Base-by-base conservation (phyloP, 2,797 vertebrate species). In the Malurus leucopterus region DNA sequence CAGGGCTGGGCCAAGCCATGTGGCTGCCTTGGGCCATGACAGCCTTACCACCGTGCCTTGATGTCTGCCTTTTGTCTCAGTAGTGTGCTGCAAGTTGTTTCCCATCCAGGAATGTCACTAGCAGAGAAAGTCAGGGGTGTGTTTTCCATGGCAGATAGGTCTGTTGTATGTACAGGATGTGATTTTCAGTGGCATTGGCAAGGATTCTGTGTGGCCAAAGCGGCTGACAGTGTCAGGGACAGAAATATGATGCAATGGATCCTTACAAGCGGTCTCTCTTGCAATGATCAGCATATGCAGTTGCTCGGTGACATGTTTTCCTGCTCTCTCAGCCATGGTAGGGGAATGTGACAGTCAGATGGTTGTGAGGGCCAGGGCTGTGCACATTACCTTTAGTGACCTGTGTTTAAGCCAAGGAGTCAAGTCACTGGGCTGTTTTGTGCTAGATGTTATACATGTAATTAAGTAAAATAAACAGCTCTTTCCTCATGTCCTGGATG, bases 381-480 rank as follows among this genome's bases (percentile, higher is more conserved):
- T 53, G 5, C 0, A 0, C 43, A 4, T 40, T 47, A 5, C 18
- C 69, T 32, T 15, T 49, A 23, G 23, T 58, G 78, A 68, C 63
- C 27, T 21, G 8, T 49, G 49, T 74, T 93, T 54, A 51, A 7
- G 9, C 26, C 17, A 29, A 49, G 49, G 47, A 77, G 47, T 51
- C 0, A 0, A 49, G 47, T 59, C 47, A 59, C 41, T 59, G 17
- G 41, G 40, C 40, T 59, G 27, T 79, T 79, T 63, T 53, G 53
- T 54, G 29, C 58, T 77, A 22, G 11, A 11, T 85, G 18, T 38
- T 76, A 7, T 10, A 47, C 1, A 2, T 72, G n/a, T 79, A 73
- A 89, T 87, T 89, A 89, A 55, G 41, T 30, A 32, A 86, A 90
- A 67, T 19, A 49, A 90, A 53, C 40, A 74, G 58, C 54, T 64